phyloP scores from a whole-genome alignment of 2,797 vertebrate species.

The Gadopsis marmoratus region DNA sequence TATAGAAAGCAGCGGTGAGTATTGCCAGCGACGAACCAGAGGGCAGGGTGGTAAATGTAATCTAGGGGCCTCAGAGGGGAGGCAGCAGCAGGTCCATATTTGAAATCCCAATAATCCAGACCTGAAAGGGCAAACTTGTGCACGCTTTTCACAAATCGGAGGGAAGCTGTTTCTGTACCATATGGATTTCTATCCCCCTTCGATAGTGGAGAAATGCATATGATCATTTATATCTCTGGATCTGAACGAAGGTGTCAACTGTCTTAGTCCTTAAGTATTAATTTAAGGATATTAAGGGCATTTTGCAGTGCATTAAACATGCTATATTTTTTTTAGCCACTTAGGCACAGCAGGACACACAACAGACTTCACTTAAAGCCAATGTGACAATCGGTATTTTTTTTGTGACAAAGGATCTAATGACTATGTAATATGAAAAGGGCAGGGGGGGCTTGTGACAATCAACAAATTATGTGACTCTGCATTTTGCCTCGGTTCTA shows the following conservation, averaged over 20 bases:
- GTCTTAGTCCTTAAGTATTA: not conserved
- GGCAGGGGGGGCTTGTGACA: not conserved
- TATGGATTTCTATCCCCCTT: too few relatives aligned
- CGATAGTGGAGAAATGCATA: not conserved
- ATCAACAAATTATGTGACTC: not conserved
- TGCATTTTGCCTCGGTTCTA: not conserved
- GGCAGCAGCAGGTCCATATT: conserved; percentile 27
- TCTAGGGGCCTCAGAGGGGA: conserved; percentile 6
- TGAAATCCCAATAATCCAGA: conserved; percentile 7
- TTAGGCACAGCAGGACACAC: not conserved
- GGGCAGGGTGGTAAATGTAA: conserved; percentile 35
- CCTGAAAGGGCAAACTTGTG: conserved; percentile 16
- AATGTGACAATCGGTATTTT: not conserved
- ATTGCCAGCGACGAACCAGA: conserved; percentile 34
- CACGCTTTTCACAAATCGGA: conserved; percentile 4
- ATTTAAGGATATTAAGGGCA: conserved; percentile 5
- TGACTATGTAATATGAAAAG: not conserved
- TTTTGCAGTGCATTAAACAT: conserved; percentile 23
- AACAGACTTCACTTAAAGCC: not conserved
- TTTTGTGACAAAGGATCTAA: conserved; percentile 5
- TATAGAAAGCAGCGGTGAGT: conserved; percentile 20
- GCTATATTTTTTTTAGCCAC: not conserved
- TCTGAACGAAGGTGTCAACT: not conserved
- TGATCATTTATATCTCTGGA: not conserved
- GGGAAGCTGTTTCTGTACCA: not conserved